A percentile compares a stretch with the other conserved stretches of the same genome.
phyloP scores from a whole-genome alignment of 2,888 invertebrate genomes.

The Xylocampa areola region DNA sequence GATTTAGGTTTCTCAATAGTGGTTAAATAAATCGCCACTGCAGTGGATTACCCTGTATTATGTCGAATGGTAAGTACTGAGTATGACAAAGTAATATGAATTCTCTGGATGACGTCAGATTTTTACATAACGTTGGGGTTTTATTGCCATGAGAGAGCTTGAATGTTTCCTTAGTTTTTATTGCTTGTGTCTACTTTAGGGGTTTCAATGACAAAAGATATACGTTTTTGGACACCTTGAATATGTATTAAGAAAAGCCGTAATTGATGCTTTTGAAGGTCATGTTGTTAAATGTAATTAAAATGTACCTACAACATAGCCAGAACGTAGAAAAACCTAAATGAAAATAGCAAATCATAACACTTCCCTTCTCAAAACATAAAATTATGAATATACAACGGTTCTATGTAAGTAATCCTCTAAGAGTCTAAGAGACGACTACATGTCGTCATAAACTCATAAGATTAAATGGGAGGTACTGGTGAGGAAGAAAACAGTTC shows the following conservation, averaged over 20 bases:
- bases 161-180: slow-evolving; percentile 30
- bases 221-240: no score
- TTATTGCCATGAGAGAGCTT: slow-evolving; percentile 16
- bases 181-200: slow-evolving; percentile 5
- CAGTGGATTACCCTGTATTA: slow-evolving; percentile 43
- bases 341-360: slow-evolving; percentile 6
- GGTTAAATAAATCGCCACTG: slow-evolving; percentile 46
- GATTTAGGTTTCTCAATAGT: slow-evolving; percentile 54
- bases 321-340: no score
- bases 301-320: no score
- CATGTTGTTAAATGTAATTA: no score
- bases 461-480: slow-evolving; percentile 32
- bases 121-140: slow-evolving; percentile 25
- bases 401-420: slow-evolving; percentile 28
- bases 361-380: slow-evolving; percentile 18
- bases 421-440: slow-evolving; percentile 35
- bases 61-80: slow-evolving; percentile 24
- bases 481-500: slow-evolving; percentile 43
- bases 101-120: slow-evolving; percentile 38
- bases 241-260: not conserved
- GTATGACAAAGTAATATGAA: slow-evolving; percentile 35
- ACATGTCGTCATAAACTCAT: slow-evolving; percentile 22
- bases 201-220: slow-evolving; percentile 1
- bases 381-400: slow-evolving; percentile 9
- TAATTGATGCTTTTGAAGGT: not conserved